Evolutionary conservation across 1,140 invertebrate genomes (phyloP).

Genomic region (Trinorchestia longiramus): DNA sequence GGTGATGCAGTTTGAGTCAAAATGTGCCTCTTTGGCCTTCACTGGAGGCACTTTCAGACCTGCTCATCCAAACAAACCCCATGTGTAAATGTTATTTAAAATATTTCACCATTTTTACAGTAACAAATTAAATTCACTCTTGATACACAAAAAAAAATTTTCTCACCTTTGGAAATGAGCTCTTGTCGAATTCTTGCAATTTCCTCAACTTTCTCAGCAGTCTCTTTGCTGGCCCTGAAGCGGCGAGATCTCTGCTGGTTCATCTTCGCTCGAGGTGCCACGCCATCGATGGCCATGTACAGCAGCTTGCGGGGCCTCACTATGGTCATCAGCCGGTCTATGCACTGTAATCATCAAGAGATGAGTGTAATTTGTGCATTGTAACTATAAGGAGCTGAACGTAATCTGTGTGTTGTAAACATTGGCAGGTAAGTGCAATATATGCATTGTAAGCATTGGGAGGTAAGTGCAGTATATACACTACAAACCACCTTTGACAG

Average conservation of each 20-base stretch:
- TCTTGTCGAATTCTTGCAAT: conserved; percentile 80
- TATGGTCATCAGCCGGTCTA: conserved; percentile 95
- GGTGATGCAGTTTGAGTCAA: conserved; percentile 99
- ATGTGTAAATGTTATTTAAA: too few species aligned
- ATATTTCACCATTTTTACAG: too few species aligned
- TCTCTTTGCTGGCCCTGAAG: conserved; percentile 97
- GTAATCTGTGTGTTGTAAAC: too few species aligned
- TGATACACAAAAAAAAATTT: not conserved
- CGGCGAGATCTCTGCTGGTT: conserved; percentile 98
- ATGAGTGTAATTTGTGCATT: not conserved
- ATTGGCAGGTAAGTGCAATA: too few species aligned
- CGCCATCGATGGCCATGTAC: conserved; percentile 99
- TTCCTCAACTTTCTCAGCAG: conserved; percentile 88
- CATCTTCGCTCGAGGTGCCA: conserved; percentile 89
- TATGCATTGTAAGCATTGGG: too few species aligned
- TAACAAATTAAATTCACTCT: not conserved
- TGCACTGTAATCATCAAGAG: conserved; percentile 75
- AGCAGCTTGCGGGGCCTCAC: conserved; percentile 93
- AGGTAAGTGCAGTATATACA: too few species aligned
- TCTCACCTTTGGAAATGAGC: conserved; percentile 66
- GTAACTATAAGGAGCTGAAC: too few species aligned
- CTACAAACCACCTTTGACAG: too few species aligned
- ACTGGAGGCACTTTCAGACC: conserved; percentile 88
- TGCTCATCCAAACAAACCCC: conserved; percentile 69
- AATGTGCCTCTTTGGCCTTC: conserved; percentile 92